Percentiles rank a stretch among this genome's conserved stretches.
phyloP scores from a whole-genome alignment of 2,888 invertebrate genomes.

The Aspidapion aeneum region DNA sequence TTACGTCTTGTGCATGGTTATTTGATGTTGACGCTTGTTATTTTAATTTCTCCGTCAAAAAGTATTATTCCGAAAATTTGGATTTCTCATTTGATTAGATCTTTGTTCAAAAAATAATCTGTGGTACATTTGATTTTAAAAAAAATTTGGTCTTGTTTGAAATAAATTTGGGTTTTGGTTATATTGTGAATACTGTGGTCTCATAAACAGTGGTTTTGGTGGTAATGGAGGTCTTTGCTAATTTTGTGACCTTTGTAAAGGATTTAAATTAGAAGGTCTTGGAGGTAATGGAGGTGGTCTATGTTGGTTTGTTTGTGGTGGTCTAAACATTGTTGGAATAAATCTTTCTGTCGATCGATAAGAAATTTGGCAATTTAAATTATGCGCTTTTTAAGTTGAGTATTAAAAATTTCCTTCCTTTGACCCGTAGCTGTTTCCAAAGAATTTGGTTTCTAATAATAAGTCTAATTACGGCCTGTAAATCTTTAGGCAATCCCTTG shows the following conservation, averaged over 20 bases:
- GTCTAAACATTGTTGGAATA: not conserved
- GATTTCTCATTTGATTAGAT: not conserved
- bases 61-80: not conserved
- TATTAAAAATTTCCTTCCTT: not conserved
- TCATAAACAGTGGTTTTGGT: too few relatives aligned
- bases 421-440: conserved; percentile 2
- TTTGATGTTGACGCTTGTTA: not conserved
- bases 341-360: not conserved
- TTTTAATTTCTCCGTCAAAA: not conserved
- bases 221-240: not conserved
- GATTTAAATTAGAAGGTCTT: not conserved
- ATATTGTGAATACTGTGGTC: not conserved
- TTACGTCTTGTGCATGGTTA: too few relatives aligned
- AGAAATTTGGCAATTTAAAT: not conserved
- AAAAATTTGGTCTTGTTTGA: not conserved
- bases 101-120: not conserved
- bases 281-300: not conserved
- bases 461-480: conserved; percentile 4
- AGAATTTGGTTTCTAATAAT: conserved; percentile 3
- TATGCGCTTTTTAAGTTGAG: not conserved
- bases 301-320: not conserved
- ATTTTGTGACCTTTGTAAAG: too few relatives aligned
- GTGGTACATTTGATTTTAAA: not conserved
- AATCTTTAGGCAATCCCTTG: not conserved
- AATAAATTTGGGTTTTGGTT: not conserved